Evolutionary conservation across 2,113 vertebrate species (phyloP), one percentile per base, ranked within the genome.

Genomic region (Salminus brasiliensis): DNA sequence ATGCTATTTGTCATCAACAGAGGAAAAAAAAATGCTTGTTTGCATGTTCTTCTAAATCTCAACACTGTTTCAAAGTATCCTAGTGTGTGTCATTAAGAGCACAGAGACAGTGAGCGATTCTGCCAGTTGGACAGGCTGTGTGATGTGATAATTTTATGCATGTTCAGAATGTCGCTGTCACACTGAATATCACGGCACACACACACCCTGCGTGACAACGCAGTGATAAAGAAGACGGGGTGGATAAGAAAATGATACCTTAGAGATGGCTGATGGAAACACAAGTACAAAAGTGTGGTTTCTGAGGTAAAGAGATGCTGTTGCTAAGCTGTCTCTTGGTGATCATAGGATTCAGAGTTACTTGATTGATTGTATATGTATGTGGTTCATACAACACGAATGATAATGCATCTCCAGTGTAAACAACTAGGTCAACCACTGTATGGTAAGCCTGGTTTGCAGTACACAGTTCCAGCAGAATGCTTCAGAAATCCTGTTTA

Each of bases 1-100:
- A 23, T 59, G 27, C 27, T 55, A 32, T 29, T 39, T 27, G 29
- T 32, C 30, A 63, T 23, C 5, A 45, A 5, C 45, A 23, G 25
- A 25, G 30, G n/a, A 18, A 13, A 70, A 70, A 41, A 27, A 15
- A 15, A 70, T 49, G 39, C 39, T 29, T 27, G n/a, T 68, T 80
- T 74, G 23, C 36, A 60, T 55, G 32, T 66, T 23, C 30, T n/a
- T 45, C 0, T 63, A 81, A 74, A 49, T 65, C 47, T 32, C 21
- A 21, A 30, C 36, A 65, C 47, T 18, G 63, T 76, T 78, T 59
- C 23, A 30, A 13, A 76, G 23, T 55, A 49, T 55, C 45, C 74
- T 68, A 62, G 69, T 68, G 53, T 72, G 60, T 62, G 70, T 30
- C 34, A 67, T 78, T 78, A 74, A 67, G 16, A 78, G 63, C 47